Evolutionary conservation across 2,113 vertebrate genomes (phyloP).

Genomic region (Oreochromis tanganicae): DNA sequence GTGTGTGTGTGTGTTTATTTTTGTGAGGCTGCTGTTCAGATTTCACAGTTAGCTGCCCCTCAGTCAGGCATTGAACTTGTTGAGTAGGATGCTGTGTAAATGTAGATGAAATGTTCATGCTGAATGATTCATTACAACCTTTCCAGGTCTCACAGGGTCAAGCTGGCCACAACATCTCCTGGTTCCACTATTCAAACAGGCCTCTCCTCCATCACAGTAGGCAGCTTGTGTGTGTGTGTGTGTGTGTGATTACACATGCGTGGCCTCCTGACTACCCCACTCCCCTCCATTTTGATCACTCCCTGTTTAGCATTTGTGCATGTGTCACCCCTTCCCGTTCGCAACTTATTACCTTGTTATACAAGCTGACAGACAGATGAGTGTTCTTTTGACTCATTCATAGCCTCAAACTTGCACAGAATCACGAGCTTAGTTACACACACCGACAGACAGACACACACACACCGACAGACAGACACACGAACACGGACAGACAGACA

Average conservation of each 20-base stretch:
- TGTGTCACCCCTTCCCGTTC: conserved; percentile 23
- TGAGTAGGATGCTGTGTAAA: background rate
- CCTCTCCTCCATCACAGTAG: conserved; percentile 53
- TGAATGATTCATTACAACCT: conserved; percentile 48
- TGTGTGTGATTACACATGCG: conserved; percentile 12
- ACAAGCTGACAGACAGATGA: conserved; percentile 20
- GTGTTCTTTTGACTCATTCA: conserved; percentile 38
- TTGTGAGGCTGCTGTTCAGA: background rate
- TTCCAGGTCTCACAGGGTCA: conserved; percentile 48
- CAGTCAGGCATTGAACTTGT: background rate
- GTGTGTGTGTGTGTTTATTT: background rate
- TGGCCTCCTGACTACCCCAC: background rate
- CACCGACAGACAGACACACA: background rate
- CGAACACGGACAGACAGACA: background rate
- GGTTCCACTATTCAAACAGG: conserved; percentile 36
- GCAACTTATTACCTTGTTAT: conserved; percentile 22
- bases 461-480: background rate
- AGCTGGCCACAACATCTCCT: conserved; percentile 21
- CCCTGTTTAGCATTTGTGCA: conserved; percentile 27
- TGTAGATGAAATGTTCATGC: background rate
- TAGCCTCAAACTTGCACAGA: background rate
- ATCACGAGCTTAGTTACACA: background rate
- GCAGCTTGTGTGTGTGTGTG: conserved; percentile 17
- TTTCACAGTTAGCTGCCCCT: background rate
- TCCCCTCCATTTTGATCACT: conserved; percentile 15